Conservation (phyloP, 2,797 vertebrate genomes). For the Monodelphis domestica region DNA sequence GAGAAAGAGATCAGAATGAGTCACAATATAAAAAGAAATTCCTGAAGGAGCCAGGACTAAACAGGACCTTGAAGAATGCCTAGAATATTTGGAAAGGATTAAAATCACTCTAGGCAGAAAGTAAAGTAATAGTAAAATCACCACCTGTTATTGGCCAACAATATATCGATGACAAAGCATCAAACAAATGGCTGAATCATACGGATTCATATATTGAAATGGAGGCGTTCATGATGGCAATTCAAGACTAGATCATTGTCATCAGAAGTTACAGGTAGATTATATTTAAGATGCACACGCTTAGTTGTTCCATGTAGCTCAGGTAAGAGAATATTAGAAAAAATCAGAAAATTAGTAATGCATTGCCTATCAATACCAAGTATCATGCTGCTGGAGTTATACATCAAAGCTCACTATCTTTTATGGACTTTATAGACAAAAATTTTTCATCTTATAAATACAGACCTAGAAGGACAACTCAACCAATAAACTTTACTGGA, state of each 20-base stretch:
- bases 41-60: not conserved
- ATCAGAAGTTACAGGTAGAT: not conserved
- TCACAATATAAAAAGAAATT: not conserved
- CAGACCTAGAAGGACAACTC: not conserved
- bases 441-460: not conserved
- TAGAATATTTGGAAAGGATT: not conserved
- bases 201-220: not conserved
- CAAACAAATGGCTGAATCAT: not conserved
- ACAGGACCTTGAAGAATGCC: not conserved
- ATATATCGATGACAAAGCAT: not conserved
- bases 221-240: not conserved
- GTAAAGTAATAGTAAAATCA: not conserved
- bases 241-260: not conserved
- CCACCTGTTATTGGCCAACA: not conserved
- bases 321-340: not conserved
- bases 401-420: not conserved
- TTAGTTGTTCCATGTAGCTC: not conserved
- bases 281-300: not conserved
- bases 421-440: not conserved
- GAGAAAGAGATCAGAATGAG: not conserved
- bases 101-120: not conserved
- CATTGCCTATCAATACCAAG: not conserved
- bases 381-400: not conserved
- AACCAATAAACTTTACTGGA: not conserved
- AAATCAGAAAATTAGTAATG: not conserved